phyloP scores from a whole-genome alignment of 2,797 vertebrate species.

The Geotrypetes seraphini region DNA sequence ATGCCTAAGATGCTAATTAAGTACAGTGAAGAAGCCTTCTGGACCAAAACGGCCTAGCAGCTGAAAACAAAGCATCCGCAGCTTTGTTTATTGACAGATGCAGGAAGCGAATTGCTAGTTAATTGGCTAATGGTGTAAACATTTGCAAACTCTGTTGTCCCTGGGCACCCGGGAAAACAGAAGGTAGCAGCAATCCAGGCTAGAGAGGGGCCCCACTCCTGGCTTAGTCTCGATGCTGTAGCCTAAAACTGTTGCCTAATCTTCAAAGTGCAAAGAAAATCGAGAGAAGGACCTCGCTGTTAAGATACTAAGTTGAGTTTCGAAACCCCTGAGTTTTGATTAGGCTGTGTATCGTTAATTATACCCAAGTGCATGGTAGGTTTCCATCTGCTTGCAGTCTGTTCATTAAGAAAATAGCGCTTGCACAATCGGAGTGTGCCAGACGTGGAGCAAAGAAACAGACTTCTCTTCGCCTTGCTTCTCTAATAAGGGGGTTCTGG shows the following conservation, averaged over 20 bases:
- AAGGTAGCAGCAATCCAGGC: constrained; percentile 37
- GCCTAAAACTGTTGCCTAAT: constrained; percentile 16
- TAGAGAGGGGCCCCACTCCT: constrained; percentile 31
- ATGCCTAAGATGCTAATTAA: constrained; percentile 72
- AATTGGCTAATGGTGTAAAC: constrained; percentile 99
- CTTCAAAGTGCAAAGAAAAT: constrained; percentile 6
- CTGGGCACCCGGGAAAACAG: constrained; percentile 62
- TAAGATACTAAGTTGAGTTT: background rate
- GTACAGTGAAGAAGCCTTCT: constrained; percentile 65
- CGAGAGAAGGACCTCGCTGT: constrained; percentile 10
- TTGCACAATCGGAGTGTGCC: background rate
- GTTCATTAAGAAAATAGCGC: constrained; percentile 10
- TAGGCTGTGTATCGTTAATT: constrained; percentile 15
- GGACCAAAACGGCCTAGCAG: constrained; percentile 58
- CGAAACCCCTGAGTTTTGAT: constrained; percentile 3
- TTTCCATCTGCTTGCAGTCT: constrained; percentile 28
- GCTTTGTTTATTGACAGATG: constrained; percentile 99
- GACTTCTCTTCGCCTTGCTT: background rate
- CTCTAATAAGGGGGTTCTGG: constrained; percentile 1
- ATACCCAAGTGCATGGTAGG: constrained; percentile 9
- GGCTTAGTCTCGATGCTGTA: constrained; percentile 9
- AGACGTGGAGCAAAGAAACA: background rate
- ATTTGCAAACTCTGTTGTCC: constrained; percentile 88
- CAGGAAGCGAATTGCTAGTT: constrained; percentile 88
- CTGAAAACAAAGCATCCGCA: constrained; percentile 80